Evolutionary conservation across 2,797 vertebrate genomes (phyloP), one percentile per base, ranked within the genome.

Genomic region (Catharus ustulatus): DNA sequence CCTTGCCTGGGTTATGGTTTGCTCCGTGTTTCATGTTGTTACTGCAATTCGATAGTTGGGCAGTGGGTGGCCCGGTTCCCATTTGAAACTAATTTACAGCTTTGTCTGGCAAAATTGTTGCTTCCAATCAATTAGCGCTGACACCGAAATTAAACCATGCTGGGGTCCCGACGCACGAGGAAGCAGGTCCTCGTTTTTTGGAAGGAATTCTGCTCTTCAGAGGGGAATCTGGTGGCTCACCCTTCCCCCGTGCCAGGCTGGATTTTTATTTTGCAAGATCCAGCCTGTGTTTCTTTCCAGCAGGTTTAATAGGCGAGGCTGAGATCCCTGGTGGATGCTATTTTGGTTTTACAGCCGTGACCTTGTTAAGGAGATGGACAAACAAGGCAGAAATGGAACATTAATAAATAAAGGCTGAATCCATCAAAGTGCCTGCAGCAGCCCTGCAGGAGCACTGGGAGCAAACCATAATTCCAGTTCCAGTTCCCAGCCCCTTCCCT

Each of bases 61-160:
- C 93, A 57, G 97, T 97, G 97, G 98, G 98, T 97, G 98, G 97
- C 97, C 97, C 6, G 79, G 90, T 97, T 94, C 24, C 96, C 97
- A 97, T 97, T 98, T 90, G 97, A 97, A 97, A 97, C 96, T 95
- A 94, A 97, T 97, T 97, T 97, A 97, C 97, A 96, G 95, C 97
- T 97, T 97, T 95, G 93, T 96, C 97, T 95, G 96, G 95, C 95
- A 94, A 81, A 89, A 96, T 94, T 90, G 89, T 96, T 97, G 97
- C 97, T 98, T 97, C 97, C 93, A 96, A 97, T 96, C 97, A 97
- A 97, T 97, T 98, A 98, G 92, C 92, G 11, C 87, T 94, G 96
- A 93, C 78, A 90, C 93, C 96, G 93, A 96, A 96, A 97, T 95
- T 93, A 95, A 95, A 95, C 67, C 64, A 2, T 80, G 80, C 93